Percentiles rank a stretch among this genome's conserved stretches.
These are phyloP conservation scores for Hylomyscus alleni DNA, from an alignment of 2,797 vertebrate species.

Conservation along the genomic window DNA sequence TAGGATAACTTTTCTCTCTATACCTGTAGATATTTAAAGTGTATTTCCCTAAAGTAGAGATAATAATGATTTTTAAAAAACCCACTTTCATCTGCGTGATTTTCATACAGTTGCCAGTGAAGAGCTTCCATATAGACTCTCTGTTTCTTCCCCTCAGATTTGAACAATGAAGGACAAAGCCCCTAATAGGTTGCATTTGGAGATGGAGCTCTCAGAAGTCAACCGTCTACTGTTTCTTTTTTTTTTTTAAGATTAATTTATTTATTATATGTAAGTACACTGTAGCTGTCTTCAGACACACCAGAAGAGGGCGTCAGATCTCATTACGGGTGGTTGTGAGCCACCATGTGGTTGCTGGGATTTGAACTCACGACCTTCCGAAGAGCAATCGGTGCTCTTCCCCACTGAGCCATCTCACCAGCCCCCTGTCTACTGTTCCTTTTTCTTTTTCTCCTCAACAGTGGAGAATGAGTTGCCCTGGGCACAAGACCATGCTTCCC, in stretches of 20 bases:
- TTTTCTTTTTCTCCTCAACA: neutral
- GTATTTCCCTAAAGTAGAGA: neutral
- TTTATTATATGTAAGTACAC: too few relatives aligned
- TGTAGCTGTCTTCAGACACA: too few relatives aligned
- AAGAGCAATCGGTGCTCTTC: too few relatives aligned
- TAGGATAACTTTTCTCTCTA: neutral
- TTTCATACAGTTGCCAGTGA: neutral
- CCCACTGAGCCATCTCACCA: too few relatives aligned
- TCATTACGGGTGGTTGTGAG: too few relatives aligned
- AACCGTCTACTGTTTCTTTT: neutral
- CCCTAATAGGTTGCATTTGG: neutral
- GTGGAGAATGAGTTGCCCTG: neutral
- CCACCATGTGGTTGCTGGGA: too few relatives aligned
- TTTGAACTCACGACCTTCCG: too few relatives aligned
- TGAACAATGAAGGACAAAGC: neutral
- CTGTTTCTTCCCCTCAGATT: neutral
- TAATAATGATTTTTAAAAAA: neutral
- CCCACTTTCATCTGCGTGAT: neutral
- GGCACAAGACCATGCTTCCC: neutral
- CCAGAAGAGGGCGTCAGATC: too few relatives aligned
- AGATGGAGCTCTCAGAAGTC: neutral
- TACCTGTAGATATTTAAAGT: neutral
- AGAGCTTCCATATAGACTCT: neutral
- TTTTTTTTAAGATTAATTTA: too few relatives aligned
- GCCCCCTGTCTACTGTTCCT: neutral